Evolutionary conservation across 2,113 vertebrate genomes (phyloP).

Genomic region (Ageneiosus marmoratus): DNA sequence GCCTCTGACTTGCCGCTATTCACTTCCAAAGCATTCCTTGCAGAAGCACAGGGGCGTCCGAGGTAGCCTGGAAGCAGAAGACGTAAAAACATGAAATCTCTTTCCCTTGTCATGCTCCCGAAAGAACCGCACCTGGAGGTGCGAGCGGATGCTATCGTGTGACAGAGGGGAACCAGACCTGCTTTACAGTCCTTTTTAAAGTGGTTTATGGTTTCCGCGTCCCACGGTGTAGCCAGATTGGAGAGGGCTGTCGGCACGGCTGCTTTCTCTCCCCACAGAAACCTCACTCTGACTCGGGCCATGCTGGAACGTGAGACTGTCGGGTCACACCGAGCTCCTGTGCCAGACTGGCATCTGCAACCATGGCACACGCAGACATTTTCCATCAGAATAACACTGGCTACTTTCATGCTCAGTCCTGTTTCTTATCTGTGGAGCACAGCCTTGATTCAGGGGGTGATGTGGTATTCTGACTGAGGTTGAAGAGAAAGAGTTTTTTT

Average conservation of each 20-base stretch:
- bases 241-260: constrained; percentile 11
- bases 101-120: constrained; percentile 10
- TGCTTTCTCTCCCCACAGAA: constrained; percentile 40
- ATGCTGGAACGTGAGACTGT: constrained; percentile 37
- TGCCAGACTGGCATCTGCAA: not conserved
- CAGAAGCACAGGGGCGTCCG: constrained; percentile 5
- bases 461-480: not conserved
- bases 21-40: constrained; percentile 43
- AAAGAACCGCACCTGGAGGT: constrained; percentile 37
- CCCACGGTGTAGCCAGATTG: constrained; percentile 18
- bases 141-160: constrained; percentile 39
- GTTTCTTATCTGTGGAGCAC: constrained; percentile 21
- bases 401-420: constrained; percentile 18
- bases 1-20: constrained; percentile 38
- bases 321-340: not conserved
- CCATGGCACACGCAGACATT: constrained; percentile 4
- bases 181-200: constrained; percentile 44
- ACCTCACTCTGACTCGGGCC: not conserved
- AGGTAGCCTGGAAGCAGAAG: constrained; percentile 8
- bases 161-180: constrained; percentile 33
- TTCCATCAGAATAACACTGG: constrained; percentile 8
- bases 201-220: constrained; percentile 43
- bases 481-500: not conserved
- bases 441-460: not conserved
- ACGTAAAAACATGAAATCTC: constrained; percentile 13